Conservation (phyloP, 2,113 vertebrate species). For the Actinemys pallida region DNA sequence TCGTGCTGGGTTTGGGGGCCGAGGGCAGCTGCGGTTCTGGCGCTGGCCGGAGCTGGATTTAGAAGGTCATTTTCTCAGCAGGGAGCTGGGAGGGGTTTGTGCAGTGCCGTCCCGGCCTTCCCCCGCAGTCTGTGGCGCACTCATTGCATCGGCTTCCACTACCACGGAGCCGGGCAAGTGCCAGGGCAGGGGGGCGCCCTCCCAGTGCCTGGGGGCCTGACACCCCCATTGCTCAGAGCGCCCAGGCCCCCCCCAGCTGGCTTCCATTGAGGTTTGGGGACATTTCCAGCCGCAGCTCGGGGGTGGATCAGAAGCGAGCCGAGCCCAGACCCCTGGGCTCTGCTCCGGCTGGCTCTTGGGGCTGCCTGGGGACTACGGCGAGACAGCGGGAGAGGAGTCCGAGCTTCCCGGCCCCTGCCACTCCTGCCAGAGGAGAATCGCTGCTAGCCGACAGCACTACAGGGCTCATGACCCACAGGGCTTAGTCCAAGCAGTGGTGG, state of each 20-base stretch:
- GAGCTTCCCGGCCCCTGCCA: no score
- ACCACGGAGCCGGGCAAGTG: no score
- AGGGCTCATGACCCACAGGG: background rate
- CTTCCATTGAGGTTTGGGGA: no score
- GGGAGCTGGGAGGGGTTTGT: conserved; percentile 54
- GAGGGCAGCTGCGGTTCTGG: conserved; percentile 9
- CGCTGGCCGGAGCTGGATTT: conserved; percentile 67
- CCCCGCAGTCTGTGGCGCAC: conserved; percentile 22
- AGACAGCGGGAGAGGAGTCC: background rate
- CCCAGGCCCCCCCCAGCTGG: background rate
- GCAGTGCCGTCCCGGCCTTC: background rate
- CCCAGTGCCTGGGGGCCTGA: background rate
- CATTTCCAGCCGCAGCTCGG: no score
- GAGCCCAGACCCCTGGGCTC: no score
- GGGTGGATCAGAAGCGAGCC: background rate
- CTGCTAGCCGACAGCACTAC: background rate
- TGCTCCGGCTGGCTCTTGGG: no score
- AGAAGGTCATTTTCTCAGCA: conserved; percentile 77
- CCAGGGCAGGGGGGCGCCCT: no score
- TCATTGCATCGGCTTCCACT: background rate
- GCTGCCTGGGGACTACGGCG: background rate
- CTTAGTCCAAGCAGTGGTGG: background rate
- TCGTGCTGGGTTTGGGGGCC: background rate
- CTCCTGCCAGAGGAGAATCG: background rate
- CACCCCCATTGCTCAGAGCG: no score